Evolutionary conservation across 2,797 vertebrate species (phyloP).

Genomic region (Artibeus lituratus): DNA sequence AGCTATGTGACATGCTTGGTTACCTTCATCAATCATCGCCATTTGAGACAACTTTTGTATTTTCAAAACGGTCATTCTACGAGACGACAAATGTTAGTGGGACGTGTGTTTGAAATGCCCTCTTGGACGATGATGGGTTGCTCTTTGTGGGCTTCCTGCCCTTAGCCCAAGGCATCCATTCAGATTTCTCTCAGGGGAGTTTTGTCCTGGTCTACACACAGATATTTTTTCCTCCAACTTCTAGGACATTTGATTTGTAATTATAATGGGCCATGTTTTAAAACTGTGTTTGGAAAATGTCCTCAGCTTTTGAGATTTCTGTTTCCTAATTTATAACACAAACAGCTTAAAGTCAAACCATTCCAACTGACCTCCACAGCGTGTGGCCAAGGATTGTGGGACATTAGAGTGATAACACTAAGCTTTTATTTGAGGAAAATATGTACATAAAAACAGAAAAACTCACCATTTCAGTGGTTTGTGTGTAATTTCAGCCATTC

Average conservation of each 20-base stretch:
- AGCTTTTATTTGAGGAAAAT: neutral
- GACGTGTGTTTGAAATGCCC: neutral
- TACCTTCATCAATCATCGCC: neutral
- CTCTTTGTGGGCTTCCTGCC: neutral
- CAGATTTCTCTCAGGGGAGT: neutral
- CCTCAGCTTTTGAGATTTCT: neutral
- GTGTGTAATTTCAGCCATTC: neutral
- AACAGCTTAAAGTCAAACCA: neutral
- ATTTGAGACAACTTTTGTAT: neutral
- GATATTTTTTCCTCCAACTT: neutral
- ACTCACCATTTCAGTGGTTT: neutral
- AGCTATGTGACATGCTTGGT: neutral
- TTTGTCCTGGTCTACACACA: neutral
- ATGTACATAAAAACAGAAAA: neutral
- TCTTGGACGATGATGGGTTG: neutral
- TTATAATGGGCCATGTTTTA: neutral
- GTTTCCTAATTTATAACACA: neutral
- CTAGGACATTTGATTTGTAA: neutral
- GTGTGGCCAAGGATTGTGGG: neutral
- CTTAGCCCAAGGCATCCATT: neutral
- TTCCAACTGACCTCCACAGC: neutral
- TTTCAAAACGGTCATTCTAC: neutral
- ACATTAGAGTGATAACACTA: neutral
- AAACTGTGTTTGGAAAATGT: conserved; percentile 19
- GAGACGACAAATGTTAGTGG: neutral